A percentile compares a stretch with the other conserved stretches of the same genome.
phyloP scores from a whole-genome alignment of 2,888 invertebrate species.

The Cantharis flavilabris region DNA sequence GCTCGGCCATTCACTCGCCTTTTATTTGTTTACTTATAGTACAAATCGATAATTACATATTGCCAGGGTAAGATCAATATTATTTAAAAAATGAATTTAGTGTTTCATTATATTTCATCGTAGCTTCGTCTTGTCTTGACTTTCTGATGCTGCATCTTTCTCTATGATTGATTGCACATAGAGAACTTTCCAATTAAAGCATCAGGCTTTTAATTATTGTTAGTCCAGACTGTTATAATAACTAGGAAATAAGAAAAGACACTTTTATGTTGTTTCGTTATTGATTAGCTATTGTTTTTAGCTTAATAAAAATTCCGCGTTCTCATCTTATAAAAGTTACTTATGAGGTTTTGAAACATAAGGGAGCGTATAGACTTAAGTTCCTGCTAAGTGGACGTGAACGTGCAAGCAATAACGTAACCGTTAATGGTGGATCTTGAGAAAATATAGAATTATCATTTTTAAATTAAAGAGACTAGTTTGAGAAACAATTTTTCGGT shows the following conservation, averaged over 20 bases:
- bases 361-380: neutral
- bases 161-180: neutral
- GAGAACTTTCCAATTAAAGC: neutral
- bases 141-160: neutral
- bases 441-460: too few relatives aligned
- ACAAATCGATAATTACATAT: neutral
- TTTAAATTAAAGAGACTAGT: too few relatives aligned
- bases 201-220: neutral
- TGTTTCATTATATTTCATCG: neutral
- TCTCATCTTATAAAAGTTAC: neutral
- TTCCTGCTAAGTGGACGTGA: neutral
- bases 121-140: neutral
- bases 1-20: too few relatives aligned
- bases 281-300: neutral
- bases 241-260: neutral
- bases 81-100: neutral
- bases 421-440: too few relatives aligned
- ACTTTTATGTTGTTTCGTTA: neutral
- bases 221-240: neutral
- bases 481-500: too few relatives aligned
- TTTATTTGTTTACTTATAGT: neutral
- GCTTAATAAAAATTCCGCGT: neutral
- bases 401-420: too few relatives aligned
- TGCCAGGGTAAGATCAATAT: neutral
- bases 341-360: neutral